Evolutionary conservation across 2,797 vertebrate species (phyloP).

Genomic region (Hydrophis major): DNA sequence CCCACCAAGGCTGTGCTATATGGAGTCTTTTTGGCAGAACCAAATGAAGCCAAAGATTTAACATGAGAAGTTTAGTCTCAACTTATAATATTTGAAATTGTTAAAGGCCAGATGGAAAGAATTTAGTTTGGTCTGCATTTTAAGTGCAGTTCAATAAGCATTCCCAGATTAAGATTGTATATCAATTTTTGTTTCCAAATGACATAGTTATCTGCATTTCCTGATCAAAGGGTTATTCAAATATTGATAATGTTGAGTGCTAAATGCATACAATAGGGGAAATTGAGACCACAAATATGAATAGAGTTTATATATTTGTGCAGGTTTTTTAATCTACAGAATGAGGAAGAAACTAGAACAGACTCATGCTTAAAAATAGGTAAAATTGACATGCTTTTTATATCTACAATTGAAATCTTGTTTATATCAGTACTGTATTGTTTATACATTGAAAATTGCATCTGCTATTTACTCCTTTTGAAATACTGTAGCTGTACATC

Average conservation of each 20-base stretch:
- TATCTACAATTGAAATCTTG: conserved; percentile 5
- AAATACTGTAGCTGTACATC: background rate
- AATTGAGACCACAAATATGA: background rate
- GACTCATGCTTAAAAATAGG: background rate
- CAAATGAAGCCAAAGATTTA: background rate
- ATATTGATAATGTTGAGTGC: background rate
- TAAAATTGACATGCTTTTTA: background rate
- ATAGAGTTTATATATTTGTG: background rate
- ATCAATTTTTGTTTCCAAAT: background rate
- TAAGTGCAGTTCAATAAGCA: background rate
- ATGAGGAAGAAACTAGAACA: background rate
- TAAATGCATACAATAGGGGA: background rate
- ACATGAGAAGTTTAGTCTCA: background rate
- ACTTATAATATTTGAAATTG: background rate
- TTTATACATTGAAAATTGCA: conserved; percentile 9
- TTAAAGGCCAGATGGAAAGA: background rate
- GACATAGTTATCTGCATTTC: background rate
- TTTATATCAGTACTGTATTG: conserved; percentile 2
- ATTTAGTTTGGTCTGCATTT: background rate
- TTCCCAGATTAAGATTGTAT: background rate
- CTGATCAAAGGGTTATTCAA: background rate
- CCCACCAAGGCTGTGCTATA: background rate
- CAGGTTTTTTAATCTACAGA: background rate
- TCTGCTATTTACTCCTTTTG: background rate
- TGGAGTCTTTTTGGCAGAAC: background rate